Base-by-base conservation (phyloP, 2,888 invertebrate species). In the Rhingia campestris region DNA sequence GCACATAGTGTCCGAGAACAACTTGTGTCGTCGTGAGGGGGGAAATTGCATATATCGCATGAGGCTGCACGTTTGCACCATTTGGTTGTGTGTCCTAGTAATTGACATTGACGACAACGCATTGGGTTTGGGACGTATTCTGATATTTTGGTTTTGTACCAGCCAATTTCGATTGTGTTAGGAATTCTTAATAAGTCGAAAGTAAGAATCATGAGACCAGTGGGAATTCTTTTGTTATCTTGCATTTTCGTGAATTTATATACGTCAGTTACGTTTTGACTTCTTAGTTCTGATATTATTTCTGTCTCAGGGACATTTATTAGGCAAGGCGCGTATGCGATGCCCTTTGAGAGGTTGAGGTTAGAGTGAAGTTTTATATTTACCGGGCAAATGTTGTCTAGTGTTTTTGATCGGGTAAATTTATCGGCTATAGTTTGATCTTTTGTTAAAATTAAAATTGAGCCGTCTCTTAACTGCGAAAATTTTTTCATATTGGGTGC, bases 81-180 rank as follows among this genome's bases (percentile, higher is more conserved):
- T 64, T 74, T 74, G 0, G 3, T 49, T 30, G 64, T 64, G 14
- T 74, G 73, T 9, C 56, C 64, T 14, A 64, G 73, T 12, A 54
- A 14, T 56, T 74, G 73, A 12, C 64, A 64, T 39, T 74, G 32
- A 4, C 63, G 45, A n/a, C 72, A 73, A 3, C 56, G 74, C 74
- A 64, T 64, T 35, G 61, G 63, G 22, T 63, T 73, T 0, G 56
- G 56, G 7, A 74, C n/a, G 9, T 58, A 74, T 58, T 64, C 64
- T 4, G 58, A 35, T 9, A 75, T 30, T 14, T 59, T 75, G 7
- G 41, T 35, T 35, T 66, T 51, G 22, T 66, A 58, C 75, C 66
- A 67, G 14, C 51, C 75, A 35, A 75, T 66, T 22, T 75, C 51
- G 6, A 75, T 59, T 32, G 49, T 30, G 37, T 41, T 49, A 2